Evolutionary conservation across 2,113 vertebrate genomes (phyloP), one percentile per base, ranked within the genome.

Genomic region (Sterna hirundo): DNA sequence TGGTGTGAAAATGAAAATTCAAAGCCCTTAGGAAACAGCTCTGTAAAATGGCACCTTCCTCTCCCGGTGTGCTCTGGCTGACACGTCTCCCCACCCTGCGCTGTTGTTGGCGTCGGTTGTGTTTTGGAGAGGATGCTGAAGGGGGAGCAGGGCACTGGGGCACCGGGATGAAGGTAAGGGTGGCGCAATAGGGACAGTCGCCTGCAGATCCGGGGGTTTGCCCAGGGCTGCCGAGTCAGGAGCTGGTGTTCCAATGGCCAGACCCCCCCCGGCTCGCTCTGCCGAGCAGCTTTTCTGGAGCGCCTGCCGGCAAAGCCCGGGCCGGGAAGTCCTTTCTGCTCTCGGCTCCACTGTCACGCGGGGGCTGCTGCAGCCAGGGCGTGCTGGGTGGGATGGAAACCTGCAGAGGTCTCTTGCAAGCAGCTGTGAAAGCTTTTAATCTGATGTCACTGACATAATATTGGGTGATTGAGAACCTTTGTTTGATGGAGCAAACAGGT

Each of bases 271-370:
- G 20, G 38, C 44, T 25, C 34, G 18, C 80, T 51, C 27, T 3
- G 3, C 15, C 20, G 1, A 3, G 30, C 5, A 22, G 51, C 36
- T 66, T 47, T 34, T 51, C 54, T 10, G 4, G 6, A 30, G 46
- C 4, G 11, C 13, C 6, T 13, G 9, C 4, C 2, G 0, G 7
- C 40, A 18, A 27, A 68, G 13, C 16, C 36, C 1, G 6, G 75
- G 38, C 32, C 5, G 38, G 42, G 77, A 44, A 36, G 36, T 54
- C 46, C 49, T 52, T 14, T 30, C 61, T 17, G 1, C 27, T 65
- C 29, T 2, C n/a, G 1, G 5, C 0, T 0, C 15, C 36, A 5
- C 69, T 32, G 40, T 10, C 16, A 0, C 10, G 2, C 3, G 1
- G 17, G 9, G 26, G 40, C 20, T 22, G 54, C 8, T 6, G 20